Conservation (phyloP, 2,113 vertebrate species). For the Martes martes region DNA sequence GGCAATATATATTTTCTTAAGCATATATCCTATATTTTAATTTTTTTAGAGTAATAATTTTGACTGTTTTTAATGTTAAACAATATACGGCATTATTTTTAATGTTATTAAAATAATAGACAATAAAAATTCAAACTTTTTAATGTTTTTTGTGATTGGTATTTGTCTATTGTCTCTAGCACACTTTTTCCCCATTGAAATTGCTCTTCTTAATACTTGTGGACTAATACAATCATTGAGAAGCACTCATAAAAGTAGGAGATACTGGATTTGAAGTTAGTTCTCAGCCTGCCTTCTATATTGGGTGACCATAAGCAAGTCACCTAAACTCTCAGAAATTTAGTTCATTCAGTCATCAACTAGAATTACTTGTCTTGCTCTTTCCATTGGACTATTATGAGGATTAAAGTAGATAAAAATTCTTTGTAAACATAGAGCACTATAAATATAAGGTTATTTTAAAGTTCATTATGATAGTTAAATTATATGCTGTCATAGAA, state of each 20-base stretch:
- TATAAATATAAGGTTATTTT: background rate
- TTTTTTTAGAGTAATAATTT: constrained; percentile 14
- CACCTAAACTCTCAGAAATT: background rate
- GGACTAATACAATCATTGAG: background rate
- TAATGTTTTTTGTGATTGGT: background rate
- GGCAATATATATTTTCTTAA: background rate
- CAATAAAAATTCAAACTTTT: constrained; percentile 3
- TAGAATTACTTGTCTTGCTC: background rate
- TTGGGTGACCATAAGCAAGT: background rate
- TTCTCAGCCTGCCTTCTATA: background rate
- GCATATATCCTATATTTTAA: background rate
- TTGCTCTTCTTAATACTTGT: background rate
- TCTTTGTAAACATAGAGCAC: background rate
- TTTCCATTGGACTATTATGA: background rate
- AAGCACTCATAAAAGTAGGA: background rate
- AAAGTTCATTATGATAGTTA: background rate
- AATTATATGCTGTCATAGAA: background rate
- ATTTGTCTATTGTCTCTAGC: background rate
- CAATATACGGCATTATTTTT: constrained; percentile 8
- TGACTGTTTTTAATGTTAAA: background rate
- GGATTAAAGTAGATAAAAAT: constrained; percentile 6
- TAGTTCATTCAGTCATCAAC: background rate
- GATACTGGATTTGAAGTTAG: background rate
- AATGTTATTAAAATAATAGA: constrained; percentile 13
- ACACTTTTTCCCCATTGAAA: background rate